phyloP scores from a whole-genome alignment of 2,888 invertebrate species.

The Lithodes maja region DNA sequence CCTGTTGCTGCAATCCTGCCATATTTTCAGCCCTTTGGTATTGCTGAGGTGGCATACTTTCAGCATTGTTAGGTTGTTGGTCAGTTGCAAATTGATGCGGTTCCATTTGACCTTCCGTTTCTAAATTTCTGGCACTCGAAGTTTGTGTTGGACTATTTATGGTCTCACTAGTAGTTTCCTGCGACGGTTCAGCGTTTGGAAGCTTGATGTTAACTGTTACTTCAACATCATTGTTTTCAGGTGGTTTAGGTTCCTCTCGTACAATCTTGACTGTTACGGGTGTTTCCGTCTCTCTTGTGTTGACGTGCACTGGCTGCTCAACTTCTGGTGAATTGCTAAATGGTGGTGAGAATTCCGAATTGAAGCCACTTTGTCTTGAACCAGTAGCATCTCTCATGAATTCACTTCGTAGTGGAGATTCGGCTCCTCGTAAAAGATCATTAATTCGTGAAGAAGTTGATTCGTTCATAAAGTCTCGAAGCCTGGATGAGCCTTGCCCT shows the following conservation, averaged over 20 bases:
- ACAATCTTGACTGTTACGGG: neutral
- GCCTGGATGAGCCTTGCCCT: neutral
- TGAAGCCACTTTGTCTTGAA: neutral
- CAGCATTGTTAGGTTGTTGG: too few relatives aligned
- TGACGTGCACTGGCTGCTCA: neutral
- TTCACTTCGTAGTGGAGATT: neutral
- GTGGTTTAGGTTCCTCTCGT: neutral
- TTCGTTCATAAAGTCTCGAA: neutral
- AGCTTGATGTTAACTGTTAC: neutral
- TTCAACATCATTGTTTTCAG: neutral
- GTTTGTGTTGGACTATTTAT: too few relatives aligned
- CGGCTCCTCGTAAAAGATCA: neutral
- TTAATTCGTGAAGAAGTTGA: neutral
- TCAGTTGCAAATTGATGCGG: too few relatives aligned
- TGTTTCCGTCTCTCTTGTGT: neutral
- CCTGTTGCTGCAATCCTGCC: too few relatives aligned
- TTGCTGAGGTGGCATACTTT: too few relatives aligned
- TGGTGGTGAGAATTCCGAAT: neutral
- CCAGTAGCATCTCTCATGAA: neutral
- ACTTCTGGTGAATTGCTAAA: neutral
- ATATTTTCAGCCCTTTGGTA: too few relatives aligned
- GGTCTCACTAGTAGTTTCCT: neutral
- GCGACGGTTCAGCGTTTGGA: neutral
- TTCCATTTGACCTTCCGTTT: too few relatives aligned
- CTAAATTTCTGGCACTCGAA: too few relatives aligned